These are phyloP conservation scores for Mola mola DNA, from an alignment of 2,113 vertebrate species.

Conservation along the genomic window DNA sequence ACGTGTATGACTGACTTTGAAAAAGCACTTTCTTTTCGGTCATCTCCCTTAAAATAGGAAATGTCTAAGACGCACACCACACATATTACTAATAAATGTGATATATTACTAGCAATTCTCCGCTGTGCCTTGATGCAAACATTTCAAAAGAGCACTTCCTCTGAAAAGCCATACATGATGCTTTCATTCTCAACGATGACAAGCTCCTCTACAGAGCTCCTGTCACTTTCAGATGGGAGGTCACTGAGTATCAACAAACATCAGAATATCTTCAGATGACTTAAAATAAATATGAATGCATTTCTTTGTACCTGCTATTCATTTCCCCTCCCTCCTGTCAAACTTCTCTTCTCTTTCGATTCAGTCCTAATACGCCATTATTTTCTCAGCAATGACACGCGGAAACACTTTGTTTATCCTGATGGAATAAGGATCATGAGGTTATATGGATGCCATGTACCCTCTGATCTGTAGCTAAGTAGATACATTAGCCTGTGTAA, in stretches of 20 bases:
- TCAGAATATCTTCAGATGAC: constrained; percentile 14
- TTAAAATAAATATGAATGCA: constrained; percentile 16
- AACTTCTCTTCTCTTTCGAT: background rate
- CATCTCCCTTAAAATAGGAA: constrained; percentile 15
- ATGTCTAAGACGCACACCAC: background rate
- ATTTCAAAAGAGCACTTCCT: background rate
- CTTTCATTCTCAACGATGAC: constrained; percentile 31
- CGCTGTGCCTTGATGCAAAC: constrained; percentile 1
- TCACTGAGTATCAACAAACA: constrained; percentile 15
- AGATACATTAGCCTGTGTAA: constrained; percentile 63
- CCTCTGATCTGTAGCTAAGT: constrained; percentile 56
- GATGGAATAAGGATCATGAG: constrained; percentile 54
- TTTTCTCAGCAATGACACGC: constrained; percentile 8
- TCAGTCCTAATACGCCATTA: background rate
- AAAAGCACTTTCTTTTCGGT: constrained; percentile 15
- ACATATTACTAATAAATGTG: no score
- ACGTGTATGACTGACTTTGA: constrained; percentile 5
- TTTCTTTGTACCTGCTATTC: constrained; percentile 4
- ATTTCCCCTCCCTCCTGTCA: constrained; percentile 3
- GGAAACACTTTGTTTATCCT: constrained; percentile 52
- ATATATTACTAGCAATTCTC: background rate
- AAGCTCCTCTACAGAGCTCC: background rate
- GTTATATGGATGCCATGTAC: constrained; percentile 51
- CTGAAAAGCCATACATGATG: background rate
- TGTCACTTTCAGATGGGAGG: constrained; percentile 6